These are phyloP conservation scores for Leptothorax acervorum DNA, from an alignment of 2,888 invertebrate species.

Conservation along the genomic window DNA sequence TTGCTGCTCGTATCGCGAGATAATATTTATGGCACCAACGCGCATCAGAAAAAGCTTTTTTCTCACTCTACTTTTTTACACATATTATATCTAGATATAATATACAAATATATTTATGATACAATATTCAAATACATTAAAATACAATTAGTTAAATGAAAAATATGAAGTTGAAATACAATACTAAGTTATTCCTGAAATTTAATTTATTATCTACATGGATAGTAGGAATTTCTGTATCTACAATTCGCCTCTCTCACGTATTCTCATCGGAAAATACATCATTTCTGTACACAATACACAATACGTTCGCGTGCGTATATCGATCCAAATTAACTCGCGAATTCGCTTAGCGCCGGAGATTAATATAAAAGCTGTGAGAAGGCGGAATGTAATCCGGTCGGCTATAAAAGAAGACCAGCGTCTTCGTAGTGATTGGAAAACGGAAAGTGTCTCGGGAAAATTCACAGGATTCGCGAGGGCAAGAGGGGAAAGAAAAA, in stretches of 20 bases:
- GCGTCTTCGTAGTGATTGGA: not conserved
- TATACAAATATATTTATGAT: not conserved
- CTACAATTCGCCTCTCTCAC: not conserved
- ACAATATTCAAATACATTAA: not conserved
- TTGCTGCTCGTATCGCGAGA: not conserved
- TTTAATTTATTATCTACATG: not conserved
- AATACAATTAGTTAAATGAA: not conserved
- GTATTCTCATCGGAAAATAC: not conserved
- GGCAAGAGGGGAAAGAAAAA: not conserved
- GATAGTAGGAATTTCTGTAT: not conserved
- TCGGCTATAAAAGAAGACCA: not conserved
- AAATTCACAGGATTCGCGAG: not conserved
- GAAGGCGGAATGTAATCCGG: slow-evolving; percentile 2
- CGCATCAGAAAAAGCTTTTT: not conserved
- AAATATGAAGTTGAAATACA: not conserved
- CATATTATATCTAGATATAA: not conserved
- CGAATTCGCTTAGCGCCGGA: not conserved
- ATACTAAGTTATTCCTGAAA: not conserved
- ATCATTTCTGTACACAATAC: not conserved
- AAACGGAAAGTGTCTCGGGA: not conserved
- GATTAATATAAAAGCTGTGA: slow-evolving; percentile 18
- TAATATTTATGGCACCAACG: not conserved
- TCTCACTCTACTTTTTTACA: not conserved
- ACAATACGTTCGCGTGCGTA: not conserved
- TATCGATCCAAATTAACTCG: slow-evolving; percentile 13